Conservation (phyloP, 1,140 invertebrate genomes). For the Rhyacophila brunnea region DNA sequence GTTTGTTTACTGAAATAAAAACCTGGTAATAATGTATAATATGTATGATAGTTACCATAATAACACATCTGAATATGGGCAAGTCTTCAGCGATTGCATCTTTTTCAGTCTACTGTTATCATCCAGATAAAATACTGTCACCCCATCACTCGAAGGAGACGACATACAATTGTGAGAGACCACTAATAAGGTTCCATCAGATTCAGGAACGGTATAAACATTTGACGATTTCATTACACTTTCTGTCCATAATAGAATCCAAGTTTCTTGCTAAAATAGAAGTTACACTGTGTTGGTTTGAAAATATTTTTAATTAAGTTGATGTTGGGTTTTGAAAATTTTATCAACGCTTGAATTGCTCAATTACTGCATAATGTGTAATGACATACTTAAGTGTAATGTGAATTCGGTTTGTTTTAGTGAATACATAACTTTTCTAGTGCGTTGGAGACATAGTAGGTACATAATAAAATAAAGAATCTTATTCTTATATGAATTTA, state of each 20-base stretch:
- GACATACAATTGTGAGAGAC: conserved; percentile 30
- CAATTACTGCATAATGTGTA: no score
- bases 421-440: no score
- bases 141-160: conserved; percentile 20
- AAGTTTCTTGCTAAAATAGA: conserved; percentile 22
- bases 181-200: conserved; percentile 35
- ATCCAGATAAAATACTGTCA: conserved; percentile 36
- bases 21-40: no score
- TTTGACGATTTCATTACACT: conserved; percentile 17
- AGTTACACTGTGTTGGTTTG: no score
- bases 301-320: conserved; percentile 1
- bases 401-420: no score
- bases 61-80: conserved; percentile 35
- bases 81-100: conserved; percentile 38
- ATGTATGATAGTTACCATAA: conserved; percentile 41
- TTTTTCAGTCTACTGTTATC: conserved; percentile 35
- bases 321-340: no score
- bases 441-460: no score
- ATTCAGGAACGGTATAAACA: conserved; percentile 6
- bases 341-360: no score
- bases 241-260: conserved; percentile 13
- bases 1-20: no score
- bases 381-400: no score
- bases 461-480: no score
- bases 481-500: no score